Base-by-base conservation (phyloP, 1,140 invertebrate species). In the Formica selysi region DNA sequence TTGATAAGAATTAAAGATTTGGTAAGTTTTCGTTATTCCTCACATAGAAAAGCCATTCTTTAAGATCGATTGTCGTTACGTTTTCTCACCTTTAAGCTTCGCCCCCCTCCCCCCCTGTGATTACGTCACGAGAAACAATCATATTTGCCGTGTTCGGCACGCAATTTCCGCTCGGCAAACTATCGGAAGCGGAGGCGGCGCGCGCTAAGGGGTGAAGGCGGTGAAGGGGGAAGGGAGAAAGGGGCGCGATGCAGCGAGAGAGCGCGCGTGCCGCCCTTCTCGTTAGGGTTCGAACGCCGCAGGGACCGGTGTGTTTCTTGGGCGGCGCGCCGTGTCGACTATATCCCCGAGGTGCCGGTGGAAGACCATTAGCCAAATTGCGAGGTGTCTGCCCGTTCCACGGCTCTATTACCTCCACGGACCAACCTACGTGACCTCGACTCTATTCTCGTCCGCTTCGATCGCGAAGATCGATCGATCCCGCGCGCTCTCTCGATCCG, bases 281-380 rank as follows among this genome's bases (percentile, higher is more conserved):
- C 84, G 76, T 86, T 86, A 86, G 64, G 71, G 64, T n/a, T 44
- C 62, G 10, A 22, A 32, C 19, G 74, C 7, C 64, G 44, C 61
- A 70, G 65, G 32, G 57, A 70, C 32, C 54, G 48, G 65, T 65
- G 57, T 65, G 85, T 83, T 86, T 64, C 85, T 86, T 86, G 68
- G 79, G 36, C 68, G 79, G 67, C 29, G 48, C 85, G 48, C 32
- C 57, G 81, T 76, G 81, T 65, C 81, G 81, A 38, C 81, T 64
- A 51, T 85, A 85, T 85, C 22, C 81, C 79, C 79, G 73, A 83
- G 91, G 90, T 93, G 92, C 90, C 91, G 90, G 91, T 90, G 92
- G 91, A 93, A 94, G 91, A 90, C 93, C 93, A 94, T 94, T 94
- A 94, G 92, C 93, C 91, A 94, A 94, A 94, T 94, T 94, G 93